phyloP scores from a whole-genome alignment of 2,888 invertebrate species.

The Yponomeuta cagnagella region DNA sequence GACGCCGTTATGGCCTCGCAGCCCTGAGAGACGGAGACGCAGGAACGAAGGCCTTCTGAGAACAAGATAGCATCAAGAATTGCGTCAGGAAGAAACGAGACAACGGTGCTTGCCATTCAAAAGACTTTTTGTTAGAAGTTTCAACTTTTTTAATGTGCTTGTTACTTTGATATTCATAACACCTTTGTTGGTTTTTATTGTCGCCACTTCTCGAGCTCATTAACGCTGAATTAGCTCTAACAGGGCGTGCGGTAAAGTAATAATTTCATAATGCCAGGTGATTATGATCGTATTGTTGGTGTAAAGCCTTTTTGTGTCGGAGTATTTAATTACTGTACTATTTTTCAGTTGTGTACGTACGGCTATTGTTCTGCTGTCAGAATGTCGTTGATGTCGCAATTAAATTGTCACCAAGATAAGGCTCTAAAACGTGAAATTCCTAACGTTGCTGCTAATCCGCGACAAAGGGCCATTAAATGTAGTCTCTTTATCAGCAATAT shows the following conservation, averaged over 20 bases:
- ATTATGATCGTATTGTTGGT: conserved; percentile 1
- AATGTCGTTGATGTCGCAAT: neutral
- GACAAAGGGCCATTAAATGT: neutral
- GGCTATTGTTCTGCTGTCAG: neutral
- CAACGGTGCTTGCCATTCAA: conserved; percentile 58
- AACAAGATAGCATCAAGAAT: conserved; percentile 69
- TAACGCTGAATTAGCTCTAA: conserved; percentile 52
- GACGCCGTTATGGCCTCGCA: conserved; percentile 28
- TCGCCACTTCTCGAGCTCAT: conserved; percentile 42
- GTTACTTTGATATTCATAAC: conserved; percentile 68
- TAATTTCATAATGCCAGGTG: conserved; percentile 11
- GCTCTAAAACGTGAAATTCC: neutral
- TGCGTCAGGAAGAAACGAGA: conserved; percentile 55
- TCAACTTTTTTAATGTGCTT: conserved; percentile 31
- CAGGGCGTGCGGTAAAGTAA: conserved; percentile 28
- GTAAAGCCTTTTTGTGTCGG: neutral
- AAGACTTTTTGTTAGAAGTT: conserved; percentile 41
- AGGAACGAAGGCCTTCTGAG: conserved; percentile 48
- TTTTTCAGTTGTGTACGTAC: neutral
- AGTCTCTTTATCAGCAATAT: neutral
- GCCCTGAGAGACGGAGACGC: conserved; percentile 32
- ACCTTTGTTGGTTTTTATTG: conserved; percentile 62
- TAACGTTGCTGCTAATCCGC: neutral
- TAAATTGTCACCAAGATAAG: neutral
- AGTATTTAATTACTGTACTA: conserved; percentile 1